Conservation (phyloP, 2,113 vertebrate genomes). For the Bubo bubo region DNA sequence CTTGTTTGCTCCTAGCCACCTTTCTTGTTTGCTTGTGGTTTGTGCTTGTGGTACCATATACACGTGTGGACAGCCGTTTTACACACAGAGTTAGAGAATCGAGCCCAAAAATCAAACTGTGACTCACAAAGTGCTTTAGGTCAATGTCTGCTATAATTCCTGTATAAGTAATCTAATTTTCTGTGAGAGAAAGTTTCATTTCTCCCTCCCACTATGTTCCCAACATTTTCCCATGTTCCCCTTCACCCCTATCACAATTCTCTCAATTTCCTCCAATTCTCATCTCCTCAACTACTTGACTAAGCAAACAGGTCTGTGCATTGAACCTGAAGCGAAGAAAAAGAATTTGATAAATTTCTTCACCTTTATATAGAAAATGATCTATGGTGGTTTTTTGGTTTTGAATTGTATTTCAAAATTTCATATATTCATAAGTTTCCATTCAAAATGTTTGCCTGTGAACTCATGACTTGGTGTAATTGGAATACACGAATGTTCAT, state of each 20-base stretch:
- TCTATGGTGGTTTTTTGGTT: fast-evolving
- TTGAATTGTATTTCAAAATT: neutral
- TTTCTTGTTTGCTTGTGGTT: neutral
- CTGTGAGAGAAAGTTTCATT: neutral
- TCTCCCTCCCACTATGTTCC: fast-evolving
- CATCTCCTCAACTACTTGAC: neutral
- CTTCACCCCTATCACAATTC: neutral
- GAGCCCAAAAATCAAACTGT: neutral
- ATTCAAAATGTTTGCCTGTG: neutral
- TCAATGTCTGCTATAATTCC: neutral
- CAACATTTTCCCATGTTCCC: neutral
- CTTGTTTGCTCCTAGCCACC: fast-evolving
- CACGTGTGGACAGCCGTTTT: too few species aligned
- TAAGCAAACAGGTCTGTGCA: neutral
- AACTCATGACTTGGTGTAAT: neutral
- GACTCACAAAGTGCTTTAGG: neutral
- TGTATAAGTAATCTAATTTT: neutral
- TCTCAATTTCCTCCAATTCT: neutral
- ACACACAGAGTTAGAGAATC: fast-evolving
- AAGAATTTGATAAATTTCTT: neutral
- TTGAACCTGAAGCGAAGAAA: neutral
- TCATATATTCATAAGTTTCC: neutral
- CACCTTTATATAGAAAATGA: neutral
- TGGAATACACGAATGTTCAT: neutral
- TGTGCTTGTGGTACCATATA: too few species aligned